Conservation (phyloP, 2,888 invertebrate species). For the Crocallis elinguaria region DNA sequence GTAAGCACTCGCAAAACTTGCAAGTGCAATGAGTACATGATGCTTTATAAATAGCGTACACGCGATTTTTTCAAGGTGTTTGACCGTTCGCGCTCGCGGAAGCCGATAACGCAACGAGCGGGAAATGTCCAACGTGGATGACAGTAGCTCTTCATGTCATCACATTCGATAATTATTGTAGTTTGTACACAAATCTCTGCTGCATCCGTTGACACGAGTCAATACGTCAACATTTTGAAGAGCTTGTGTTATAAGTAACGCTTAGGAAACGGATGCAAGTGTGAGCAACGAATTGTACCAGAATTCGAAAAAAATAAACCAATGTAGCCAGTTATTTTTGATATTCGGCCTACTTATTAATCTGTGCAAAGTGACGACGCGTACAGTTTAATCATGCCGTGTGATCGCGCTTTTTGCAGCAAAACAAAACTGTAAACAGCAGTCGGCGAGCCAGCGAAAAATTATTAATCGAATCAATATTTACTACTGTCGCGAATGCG, state of each 20-base stretch:
- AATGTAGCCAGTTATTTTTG: constrained; percentile 27
- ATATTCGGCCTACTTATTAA: constrained; percentile 33
- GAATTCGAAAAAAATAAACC: constrained; percentile 31
- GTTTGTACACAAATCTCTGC: background rate
- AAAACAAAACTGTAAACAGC: constrained; percentile 17
- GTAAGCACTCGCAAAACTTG: constrained; percentile 9
- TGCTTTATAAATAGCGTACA: constrained; percentile 29
- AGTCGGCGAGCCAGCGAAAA: constrained; percentile 19
- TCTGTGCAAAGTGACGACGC: constrained; percentile 9
- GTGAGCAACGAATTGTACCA: constrained; percentile 8
- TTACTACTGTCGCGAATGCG: constrained; percentile 50
- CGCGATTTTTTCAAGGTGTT: constrained; percentile 36
- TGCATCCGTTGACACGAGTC: background rate
- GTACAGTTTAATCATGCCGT: background rate
- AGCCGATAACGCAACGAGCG: constrained; percentile 46
- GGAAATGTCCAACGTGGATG: constrained; percentile 29
- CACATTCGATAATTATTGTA: constrained; percentile 7
- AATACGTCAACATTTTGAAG: background rate
- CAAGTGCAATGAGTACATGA: constrained; percentile 20
- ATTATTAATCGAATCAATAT: constrained; percentile 48
- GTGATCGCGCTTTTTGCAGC: background rate
- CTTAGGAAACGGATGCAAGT: constrained; percentile 8
- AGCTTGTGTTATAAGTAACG: background rate
- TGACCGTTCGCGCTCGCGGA: constrained; percentile 36
- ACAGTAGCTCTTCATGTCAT: constrained; percentile 5